Evolutionary conservation across 2,113 vertebrate species (phyloP).

Genomic region (Eleginops maclovinus): DNA sequence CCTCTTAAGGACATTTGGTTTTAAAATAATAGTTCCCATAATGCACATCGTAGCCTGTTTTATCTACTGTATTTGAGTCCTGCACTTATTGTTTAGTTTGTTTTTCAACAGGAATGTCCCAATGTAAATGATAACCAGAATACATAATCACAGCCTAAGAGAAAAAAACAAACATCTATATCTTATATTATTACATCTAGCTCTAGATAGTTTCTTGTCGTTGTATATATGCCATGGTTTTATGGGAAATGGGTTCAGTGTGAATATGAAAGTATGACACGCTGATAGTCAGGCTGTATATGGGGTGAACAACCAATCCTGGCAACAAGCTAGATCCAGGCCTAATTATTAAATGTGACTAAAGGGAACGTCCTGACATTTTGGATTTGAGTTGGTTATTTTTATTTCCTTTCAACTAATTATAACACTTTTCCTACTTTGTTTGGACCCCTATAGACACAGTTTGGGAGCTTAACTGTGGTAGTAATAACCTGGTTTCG

Average conservation of each 20-base stretch:
- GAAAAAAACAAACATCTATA: neutral
- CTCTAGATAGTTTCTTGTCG: neutral
- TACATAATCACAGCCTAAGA: conserved; percentile 4
- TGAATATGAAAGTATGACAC: conserved; percentile 61
- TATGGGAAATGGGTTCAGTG: conserved; percentile 46
- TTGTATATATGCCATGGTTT: conserved; percentile 28
- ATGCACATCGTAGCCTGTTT: too few relatives aligned
- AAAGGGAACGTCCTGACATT: conserved; percentile 15
- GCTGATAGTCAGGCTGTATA: conserved; percentile 14
- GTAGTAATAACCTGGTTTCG: neutral
- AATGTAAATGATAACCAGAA: conserved; percentile 5
- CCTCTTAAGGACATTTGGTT: too few relatives aligned
- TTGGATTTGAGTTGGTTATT: neutral
- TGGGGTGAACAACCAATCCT: conserved; percentile 14
- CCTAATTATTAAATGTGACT: conserved; percentile 9
- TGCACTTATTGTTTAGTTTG: too few relatives aligned
- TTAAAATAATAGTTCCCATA: too few relatives aligned
- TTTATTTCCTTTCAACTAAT: neutral
- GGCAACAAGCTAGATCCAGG: conserved; percentile 32
- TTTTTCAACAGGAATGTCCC: neutral
- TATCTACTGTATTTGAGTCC: too few relatives aligned
- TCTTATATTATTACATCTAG: too few relatives aligned
- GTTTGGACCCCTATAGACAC: neutral
- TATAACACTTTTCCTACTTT: neutral
- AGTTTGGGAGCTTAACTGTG: too few relatives aligned